phyloP scores from a whole-genome alignment of 2,113 vertebrate species.

The Neoarius graeffei region DNA sequence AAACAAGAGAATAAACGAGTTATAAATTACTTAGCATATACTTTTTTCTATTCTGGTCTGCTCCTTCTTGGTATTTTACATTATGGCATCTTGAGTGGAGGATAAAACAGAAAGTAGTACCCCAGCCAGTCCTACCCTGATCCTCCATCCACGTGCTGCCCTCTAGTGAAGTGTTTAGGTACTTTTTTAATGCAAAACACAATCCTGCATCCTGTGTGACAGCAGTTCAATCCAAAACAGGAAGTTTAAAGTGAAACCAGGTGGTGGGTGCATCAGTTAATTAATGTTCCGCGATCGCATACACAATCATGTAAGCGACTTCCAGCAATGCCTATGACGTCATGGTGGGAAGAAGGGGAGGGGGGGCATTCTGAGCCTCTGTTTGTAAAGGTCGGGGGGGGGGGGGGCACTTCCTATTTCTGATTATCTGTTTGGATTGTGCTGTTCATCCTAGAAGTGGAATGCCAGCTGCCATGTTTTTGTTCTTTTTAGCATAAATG shows the following conservation, averaged over 20 bases:
- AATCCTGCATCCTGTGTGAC: neutral
- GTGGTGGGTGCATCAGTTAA: neutral
- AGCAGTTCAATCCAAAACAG: neutral
- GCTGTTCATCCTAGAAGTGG: neutral
- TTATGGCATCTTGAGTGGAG: neutral
- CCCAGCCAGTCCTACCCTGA: neutral
- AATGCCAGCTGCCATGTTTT: neutral
- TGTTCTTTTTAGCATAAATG: neutral
- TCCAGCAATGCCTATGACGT: neutral
- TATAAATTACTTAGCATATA: slow-evolving; percentile 4
- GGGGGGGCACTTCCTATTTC: neutral
- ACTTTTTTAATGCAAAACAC: neutral
- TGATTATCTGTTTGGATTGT: neutral
- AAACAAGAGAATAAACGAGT: neutral
- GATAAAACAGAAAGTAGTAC: neutral
- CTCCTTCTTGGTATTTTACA: neutral
- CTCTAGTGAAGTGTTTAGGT: neutral
- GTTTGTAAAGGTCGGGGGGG: no score
- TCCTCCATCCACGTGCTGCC: neutral
- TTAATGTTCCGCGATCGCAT: neutral
- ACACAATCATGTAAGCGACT: neutral
- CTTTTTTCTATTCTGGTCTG: neutral
- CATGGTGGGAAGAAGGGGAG: no score
- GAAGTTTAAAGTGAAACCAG: neutral
- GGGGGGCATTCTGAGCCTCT: neutral